These are phyloP conservation scores for Macroramphosus scolopax DNA, from an alignment of 2,797 vertebrate genomes.

Conservation along the genomic window DNA sequence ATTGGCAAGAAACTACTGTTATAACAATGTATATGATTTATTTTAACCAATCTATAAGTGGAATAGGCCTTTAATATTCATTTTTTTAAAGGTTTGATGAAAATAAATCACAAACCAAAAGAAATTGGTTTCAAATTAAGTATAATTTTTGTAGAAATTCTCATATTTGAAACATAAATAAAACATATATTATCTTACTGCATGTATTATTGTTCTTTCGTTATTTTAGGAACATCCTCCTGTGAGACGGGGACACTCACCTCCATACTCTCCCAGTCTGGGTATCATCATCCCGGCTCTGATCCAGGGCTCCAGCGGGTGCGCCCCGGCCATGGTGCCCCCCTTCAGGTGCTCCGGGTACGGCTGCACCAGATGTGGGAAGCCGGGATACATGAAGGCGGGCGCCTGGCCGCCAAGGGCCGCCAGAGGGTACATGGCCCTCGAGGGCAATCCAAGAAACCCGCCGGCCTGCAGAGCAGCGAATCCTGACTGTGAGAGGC, in stretches of 20 bases:
- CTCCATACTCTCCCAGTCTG: conserved; percentile 81
- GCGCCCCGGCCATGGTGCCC: conserved; percentile 62
- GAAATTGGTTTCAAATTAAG: too few relatives aligned
- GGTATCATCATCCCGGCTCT: conserved; percentile 86
- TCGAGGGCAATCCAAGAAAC: conserved; percentile 74
- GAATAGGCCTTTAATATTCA: too few relatives aligned
- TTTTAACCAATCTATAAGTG: too few relatives aligned
- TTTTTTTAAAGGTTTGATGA: too few relatives aligned
- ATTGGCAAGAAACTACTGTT: too few relatives aligned
- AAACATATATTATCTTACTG: neutral
- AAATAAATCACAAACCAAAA: too few relatives aligned
- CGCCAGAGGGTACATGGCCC: conserved; percentile 76
- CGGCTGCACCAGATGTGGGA: conserved; percentile 77
- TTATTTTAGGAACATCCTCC: too few relatives aligned
- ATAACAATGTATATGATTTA: too few relatives aligned
- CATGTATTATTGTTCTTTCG: too few relatives aligned
- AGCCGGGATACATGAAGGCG: conserved; percentile 78
- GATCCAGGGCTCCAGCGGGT: conserved; percentile 88
- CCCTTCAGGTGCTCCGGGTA: conserved; percentile 82
- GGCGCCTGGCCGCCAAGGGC: conserved; percentile 77
- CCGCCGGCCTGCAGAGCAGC: conserved; percentile 70
- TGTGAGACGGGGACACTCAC: too few relatives aligned
- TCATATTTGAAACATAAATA: too few relatives aligned
- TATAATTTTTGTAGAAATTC: too few relatives aligned
- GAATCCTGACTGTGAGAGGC: conserved; percentile 72